phyloP scores from a whole-genome alignment of 2,797 vertebrate species.

The Hybognathus amarus region DNA sequence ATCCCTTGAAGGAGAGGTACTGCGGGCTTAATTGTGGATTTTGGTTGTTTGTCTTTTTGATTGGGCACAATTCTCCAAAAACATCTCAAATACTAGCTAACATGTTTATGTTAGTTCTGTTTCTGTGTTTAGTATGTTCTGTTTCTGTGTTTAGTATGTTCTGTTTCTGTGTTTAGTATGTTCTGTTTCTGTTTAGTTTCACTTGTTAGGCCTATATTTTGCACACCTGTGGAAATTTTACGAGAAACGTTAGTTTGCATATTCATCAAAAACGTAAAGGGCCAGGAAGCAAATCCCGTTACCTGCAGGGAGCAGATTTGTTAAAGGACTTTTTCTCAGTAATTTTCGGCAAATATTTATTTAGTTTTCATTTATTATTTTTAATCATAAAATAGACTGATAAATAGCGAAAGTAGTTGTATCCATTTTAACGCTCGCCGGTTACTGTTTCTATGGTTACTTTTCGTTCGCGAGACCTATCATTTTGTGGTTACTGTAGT shows the following conservation, averaged over 20 bases:
- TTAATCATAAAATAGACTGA: neutral
- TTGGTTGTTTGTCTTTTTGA: neutral
- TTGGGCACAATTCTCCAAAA: neutral
- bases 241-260: neutral
- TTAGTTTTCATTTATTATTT: neutral
- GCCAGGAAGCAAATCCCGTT: neutral
- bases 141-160: neutral
- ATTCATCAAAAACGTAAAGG: neutral
- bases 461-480: neutral
- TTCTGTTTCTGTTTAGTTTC: neutral
- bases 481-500: neutral
- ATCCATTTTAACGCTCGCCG: neutral
- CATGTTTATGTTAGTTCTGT: neutral
- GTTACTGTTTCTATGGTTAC: neutral
- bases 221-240: neutral
- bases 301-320: too few species aligned
- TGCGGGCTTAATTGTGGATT: neutral
- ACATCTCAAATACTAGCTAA: neutral
- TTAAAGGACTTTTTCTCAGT: neutral
- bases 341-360: neutral
- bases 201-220: neutral
- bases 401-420: neutral
- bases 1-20: constrained; percentile 32
- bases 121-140: neutral
- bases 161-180: neutral